Conservation (phyloP, 1,140 invertebrate genomes). For the Hormaphis cornu region DNA sequence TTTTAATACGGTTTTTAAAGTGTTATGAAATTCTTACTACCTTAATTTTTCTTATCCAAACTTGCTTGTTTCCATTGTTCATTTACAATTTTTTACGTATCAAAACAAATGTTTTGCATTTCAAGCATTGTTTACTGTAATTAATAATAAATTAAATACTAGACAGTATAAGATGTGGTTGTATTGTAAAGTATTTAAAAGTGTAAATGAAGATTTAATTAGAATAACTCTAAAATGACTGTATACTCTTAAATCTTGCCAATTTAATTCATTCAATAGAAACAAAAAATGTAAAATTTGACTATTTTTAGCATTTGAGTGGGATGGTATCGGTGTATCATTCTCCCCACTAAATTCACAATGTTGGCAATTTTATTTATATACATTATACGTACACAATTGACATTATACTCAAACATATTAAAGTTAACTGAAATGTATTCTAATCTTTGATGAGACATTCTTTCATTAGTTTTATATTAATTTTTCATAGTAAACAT, state of each 20-base stretch:
- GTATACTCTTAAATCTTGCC: not conserved
- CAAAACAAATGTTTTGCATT: too few species aligned
- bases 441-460: not conserved
- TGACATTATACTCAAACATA: not conserved
- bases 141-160: not conserved
- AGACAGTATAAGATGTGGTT: not conserved
- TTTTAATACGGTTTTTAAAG: too few species aligned
- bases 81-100: too few species aligned
- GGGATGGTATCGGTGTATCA: conserved; percentile 3
- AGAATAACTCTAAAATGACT: not conserved
- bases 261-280: not conserved
- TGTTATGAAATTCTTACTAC: too few species aligned
- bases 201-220: not conserved
- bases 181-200: not conserved
- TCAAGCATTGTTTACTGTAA: too few species aligned
- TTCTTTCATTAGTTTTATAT: conserved; percentile 13
- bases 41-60: too few species aligned
- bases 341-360: conserved; percentile 10
- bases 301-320: conserved; percentile 24
- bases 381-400: not conserved
- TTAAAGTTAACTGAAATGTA: not conserved
- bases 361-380: conserved; percentile 10
- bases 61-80: too few species aligned
- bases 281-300: not conserved
- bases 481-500: too few species aligned